A percentile compares a stretch with the other conserved stretches of the same genome.
phyloP scores from a whole-genome alignment of 2,888 invertebrate genomes.

The Iselma pallidipennis region DNA sequence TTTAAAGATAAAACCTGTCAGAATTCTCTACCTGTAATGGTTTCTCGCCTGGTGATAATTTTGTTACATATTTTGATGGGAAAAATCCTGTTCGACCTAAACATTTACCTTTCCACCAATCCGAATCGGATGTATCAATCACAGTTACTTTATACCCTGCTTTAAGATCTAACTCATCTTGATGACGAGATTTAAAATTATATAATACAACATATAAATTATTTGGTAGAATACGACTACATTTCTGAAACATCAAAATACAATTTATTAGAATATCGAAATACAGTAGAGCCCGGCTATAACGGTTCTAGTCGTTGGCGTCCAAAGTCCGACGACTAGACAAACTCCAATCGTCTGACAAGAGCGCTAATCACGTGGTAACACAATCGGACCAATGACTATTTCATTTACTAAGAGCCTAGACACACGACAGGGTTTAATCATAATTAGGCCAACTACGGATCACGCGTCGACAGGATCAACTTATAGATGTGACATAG shows the following conservation, averaged over 20 bases:
- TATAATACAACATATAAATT: conserved; percentile 93
- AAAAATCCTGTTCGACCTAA: conserved; percentile 90
- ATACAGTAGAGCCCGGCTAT: too few species aligned
- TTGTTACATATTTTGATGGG: conserved; percentile 93
- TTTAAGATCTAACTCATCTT: conserved; percentile 92
- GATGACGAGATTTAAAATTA: conserved; percentile 92
- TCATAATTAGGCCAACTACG: too few species aligned
- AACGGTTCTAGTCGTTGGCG: too few species aligned
- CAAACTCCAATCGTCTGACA: too few species aligned
- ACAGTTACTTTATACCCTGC: conserved; percentile 91
- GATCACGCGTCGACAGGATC: too few species aligned
- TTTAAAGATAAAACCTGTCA: neutral
- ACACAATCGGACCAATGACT: too few species aligned
- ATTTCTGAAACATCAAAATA: conserved; percentile 64
- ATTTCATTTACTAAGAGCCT: too few species aligned
- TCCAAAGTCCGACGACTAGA: too few species aligned
- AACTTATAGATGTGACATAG: too few species aligned
- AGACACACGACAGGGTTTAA: too few species aligned
- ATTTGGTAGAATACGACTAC: conserved; percentile 82
- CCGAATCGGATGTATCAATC: conserved; percentile 91
- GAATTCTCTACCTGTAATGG: conserved; percentile 78
- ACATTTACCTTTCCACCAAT: conserved; percentile 98
- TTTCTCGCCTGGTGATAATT: conserved; percentile 86
- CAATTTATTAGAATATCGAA: too few species aligned
- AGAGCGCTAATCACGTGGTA: too few species aligned